These are phyloP conservation scores for Drosophila ficusphila DNA, from an alignment of 1,140 invertebrate genomes.

Conservation along the genomic window DNA sequence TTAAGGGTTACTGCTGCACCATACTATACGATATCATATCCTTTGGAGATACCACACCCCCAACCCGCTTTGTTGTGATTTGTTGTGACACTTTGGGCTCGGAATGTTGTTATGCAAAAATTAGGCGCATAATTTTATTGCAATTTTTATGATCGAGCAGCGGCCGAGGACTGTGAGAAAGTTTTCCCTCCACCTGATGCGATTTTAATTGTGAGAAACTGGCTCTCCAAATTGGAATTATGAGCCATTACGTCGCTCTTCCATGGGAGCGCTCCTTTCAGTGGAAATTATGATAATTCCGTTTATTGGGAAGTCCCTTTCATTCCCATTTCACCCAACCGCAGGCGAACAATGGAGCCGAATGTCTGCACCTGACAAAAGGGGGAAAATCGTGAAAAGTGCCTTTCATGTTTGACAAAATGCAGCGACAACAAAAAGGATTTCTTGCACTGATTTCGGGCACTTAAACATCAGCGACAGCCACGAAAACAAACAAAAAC, in stretches of 20 bases:
- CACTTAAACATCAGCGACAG: slow-evolving; percentile 66
- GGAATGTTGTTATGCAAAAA: slow-evolving; percentile 84
- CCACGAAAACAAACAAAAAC: slow-evolving; percentile 40
- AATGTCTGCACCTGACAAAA: slow-evolving; percentile 66
- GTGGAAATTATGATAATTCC: slow-evolving; percentile 74
- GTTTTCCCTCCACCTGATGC: slow-evolving; percentile 52
- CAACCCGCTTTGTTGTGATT: slow-evolving; percentile 63
- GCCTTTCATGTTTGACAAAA: slow-evolving; percentile 74
- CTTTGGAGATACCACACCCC: slow-evolving; percentile 19
- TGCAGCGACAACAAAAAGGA: slow-evolving; percentile 58
- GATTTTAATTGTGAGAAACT: slow-evolving; percentile 76
- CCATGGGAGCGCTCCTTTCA: slow-evolving; percentile 33
- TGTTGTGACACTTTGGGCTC: slow-evolving; percentile 70
- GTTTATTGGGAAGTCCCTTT: slow-evolving; percentile 61
- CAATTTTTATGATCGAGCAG: slow-evolving; percentile 77
- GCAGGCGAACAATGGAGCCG: slow-evolving; percentile 10
- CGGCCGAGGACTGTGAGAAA: slow-evolving; percentile 39
- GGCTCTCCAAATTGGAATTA: slow-evolving; percentile 48
- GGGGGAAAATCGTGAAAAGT: slow-evolving; percentile 55
- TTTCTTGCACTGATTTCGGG: slow-evolving; percentile 68
- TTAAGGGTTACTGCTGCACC: slow-evolving; percentile 66
- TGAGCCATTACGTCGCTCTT: slow-evolving; percentile 30
- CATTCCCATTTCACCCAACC: neutral
- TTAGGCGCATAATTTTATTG: slow-evolving; percentile 83
- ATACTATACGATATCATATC: neutral